Percentiles rank a stretch among this genome's conserved stretches.
Evolutionary conservation across 2,888 invertebrate species (phyloP).

Genomic region (Stenodema calcarata): DNA sequence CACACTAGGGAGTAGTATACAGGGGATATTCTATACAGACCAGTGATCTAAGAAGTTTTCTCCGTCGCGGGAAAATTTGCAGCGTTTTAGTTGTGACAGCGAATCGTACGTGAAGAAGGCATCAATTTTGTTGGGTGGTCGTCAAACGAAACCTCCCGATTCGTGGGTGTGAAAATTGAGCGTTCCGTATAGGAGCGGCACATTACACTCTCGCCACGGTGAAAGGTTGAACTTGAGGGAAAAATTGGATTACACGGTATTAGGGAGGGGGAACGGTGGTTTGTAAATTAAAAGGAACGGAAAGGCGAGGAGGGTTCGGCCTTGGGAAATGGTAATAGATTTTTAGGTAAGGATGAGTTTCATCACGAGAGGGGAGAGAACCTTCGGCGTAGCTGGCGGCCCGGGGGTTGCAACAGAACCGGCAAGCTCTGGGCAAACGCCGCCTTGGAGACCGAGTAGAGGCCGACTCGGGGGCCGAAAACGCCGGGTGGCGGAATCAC

Average conservation of each 20-base stretch:
- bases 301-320: background rate
- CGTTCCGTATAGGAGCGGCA: background rate
- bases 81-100: too few relatives aligned
- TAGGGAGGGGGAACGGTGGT: background rate
- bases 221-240: background rate
- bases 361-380: conserved; percentile 43
- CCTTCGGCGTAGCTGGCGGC: conserved; percentile 36
- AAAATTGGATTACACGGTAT: background rate
- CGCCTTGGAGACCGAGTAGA: background rate
- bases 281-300: background rate
- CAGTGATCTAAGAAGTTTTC: too few relatives aligned
- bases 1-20: too few relatives aligned
- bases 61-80: too few relatives aligned
- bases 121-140: background rate
- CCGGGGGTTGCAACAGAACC: conserved; percentile 44
- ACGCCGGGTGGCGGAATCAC: background rate
- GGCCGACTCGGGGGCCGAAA: background rate
- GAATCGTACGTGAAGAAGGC: too few relatives aligned
- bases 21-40: too few relatives aligned
- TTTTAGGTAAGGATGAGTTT: conserved; percentile 53
- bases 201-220: background rate
- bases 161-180: background rate
- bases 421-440: background rate
- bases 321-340: conserved; percentile 47
- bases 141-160: background rate